Evolutionary conservation across 2,888 invertebrate genomes (phyloP), one percentile per base, ranked within the genome.

Genomic region (Latheticus oryzae): DNA sequence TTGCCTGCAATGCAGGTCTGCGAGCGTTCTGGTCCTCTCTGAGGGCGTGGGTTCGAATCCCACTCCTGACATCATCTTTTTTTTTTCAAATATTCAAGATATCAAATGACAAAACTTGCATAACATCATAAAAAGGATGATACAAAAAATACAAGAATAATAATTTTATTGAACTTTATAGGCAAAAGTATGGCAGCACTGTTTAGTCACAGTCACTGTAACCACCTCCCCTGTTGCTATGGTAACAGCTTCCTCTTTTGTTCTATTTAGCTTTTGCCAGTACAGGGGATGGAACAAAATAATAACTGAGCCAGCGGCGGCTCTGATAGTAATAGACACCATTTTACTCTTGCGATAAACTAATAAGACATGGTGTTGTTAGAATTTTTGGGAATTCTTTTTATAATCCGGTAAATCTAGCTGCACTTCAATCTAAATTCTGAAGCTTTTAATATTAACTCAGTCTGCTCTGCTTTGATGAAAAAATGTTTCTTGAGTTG

Each of bases 221-320:
- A 63, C 45, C 60, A 64, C 66, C 56, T 57, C 63, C 68, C 61
- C 62, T 57, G 77, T 78, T 72, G 62, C 75, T 68, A 75, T 75
- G 68, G 71, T 58, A 63, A 77, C 77, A 63, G 76, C 77, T 68
- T 77, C 73, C 68, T 71, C 77, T 76, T 76, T 78, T 77, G 77
- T 77, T 76, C 76, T 73, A 73, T 69, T 72, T 63, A 64, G 64
- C 62, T 58, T 65, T 58, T 58, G 62, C 62, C 59, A 56, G 60
- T 60, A 56, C 60, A 62, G 64, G 70, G 68, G 66, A 63, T 61
- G 57, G 65, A 23, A 47, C 21, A 47, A 47, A 47, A 47, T 12
- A 23, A 59, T 59, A 55, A 55, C 58, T 42, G 13, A 28, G 12
- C 11, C 66, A 69, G 57, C 53, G 65, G 65, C 65, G 67, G 43